Evolutionary conservation across 2,888 invertebrate genomes (phyloP).

Genomic region (Linnaemya tessellans): DNA sequence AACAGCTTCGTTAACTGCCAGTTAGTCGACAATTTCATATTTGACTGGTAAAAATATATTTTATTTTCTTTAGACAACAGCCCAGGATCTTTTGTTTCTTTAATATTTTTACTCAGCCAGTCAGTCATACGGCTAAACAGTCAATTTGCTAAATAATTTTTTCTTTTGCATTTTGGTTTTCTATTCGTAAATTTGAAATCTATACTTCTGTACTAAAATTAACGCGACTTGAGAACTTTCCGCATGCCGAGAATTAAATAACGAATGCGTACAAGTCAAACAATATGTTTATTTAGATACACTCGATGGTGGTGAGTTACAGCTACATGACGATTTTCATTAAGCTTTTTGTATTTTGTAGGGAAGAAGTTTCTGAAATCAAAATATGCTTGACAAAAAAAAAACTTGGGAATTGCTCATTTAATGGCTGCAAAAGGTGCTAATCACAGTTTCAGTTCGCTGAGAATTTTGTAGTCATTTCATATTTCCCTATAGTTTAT

Average conservation of each 20-base stretch:
- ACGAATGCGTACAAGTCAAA: constrained; percentile 39
- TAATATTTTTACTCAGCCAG: constrained; percentile 44
- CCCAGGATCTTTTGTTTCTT: constrained; percentile 50
- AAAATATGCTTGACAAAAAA: constrained; percentile 43
- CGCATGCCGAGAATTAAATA: constrained; percentile 34
- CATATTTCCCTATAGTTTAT: constrained; percentile 1
- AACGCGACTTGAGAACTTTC: constrained; percentile 25
- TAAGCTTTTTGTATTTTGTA: constrained; percentile 22
- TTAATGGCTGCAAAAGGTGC: constrained; percentile 72
- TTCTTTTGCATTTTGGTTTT: constrained; percentile 16
- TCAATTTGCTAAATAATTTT: constrained; percentile 46
- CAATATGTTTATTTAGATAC: constrained; percentile 47
- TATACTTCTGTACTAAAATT: constrained; percentile 30
- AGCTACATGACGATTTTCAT: constrained; percentile 60
- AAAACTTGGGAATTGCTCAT: constrained; percentile 27
- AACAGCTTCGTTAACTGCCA: constrained; percentile 71
- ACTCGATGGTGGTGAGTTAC: constrained; percentile 60
- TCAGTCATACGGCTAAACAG: no score
- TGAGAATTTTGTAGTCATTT: constrained; percentile 50
- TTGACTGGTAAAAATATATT: constrained; percentile 69
- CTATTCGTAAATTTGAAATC: constrained; percentile 22
- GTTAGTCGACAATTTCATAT: constrained; percentile 72
- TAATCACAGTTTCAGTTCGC: constrained; percentile 72
- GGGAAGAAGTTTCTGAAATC: constrained; percentile 11
- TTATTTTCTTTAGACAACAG: constrained; percentile 58